Conservation (phyloP, 2,113 vertebrate species). For the Leptobrachium ailaonicum region DNA sequence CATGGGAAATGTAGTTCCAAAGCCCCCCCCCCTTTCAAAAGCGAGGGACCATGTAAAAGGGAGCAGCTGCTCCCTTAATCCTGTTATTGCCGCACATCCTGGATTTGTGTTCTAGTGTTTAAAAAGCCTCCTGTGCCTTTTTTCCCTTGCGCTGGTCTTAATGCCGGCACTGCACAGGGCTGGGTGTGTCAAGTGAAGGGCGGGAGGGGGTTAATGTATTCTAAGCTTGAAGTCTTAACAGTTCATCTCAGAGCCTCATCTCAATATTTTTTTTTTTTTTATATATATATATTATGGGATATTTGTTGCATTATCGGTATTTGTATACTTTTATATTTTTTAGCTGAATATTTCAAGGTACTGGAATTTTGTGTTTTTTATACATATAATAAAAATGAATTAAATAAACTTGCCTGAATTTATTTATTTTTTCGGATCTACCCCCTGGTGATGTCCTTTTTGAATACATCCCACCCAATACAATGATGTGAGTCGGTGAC, state of each 20-base stretch:
- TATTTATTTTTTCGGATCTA: too few relatives aligned
- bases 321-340: conserved; percentile 13
- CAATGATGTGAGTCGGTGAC: too few relatives aligned
- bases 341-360: conserved; percentile 28
- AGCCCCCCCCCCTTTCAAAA: too few relatives aligned
- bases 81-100: too few relatives aligned
- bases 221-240: conserved; percentile 35
- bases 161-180: neutral
- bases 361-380: conserved; percentile 41
- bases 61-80: too few relatives aligned
- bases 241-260: conserved; percentile 42
- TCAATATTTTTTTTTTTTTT: neutral
- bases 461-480: too few relatives aligned
- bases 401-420: neutral
- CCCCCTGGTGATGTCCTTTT: too few relatives aligned
- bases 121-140: too few relatives aligned
- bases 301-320: neutral
- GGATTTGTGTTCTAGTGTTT: too few relatives aligned
- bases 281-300: neutral
- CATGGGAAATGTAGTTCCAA: too few relatives aligned
- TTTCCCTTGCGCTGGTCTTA: neutral
- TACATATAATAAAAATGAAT: conserved; percentile 30
- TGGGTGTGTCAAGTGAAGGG: too few relatives aligned
- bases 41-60: too few relatives aligned
- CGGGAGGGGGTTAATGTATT: neutral